Evolutionary conservation across 2,888 invertebrate species (phyloP).

Genomic region (Noctua pronuba): DNA sequence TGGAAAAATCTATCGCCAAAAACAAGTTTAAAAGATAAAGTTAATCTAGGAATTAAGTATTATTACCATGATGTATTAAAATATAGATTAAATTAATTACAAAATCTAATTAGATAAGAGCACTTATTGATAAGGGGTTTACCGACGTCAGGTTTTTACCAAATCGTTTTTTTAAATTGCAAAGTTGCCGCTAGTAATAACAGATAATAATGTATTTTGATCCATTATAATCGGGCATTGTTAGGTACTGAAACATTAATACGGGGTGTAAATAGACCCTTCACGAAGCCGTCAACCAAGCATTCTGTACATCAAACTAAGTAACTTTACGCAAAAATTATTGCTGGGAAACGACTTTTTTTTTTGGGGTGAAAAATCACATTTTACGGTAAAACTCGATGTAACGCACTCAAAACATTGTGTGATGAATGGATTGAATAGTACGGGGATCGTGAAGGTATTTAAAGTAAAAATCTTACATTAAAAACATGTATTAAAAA

Average conservation of each 20-base stretch:
- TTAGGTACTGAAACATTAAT: not conserved
- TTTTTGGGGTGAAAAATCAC: too few relatives aligned
- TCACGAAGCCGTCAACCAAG: too few relatives aligned
- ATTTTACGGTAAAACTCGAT: too few relatives aligned
- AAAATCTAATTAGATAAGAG: conserved; percentile 48
- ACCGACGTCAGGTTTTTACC: conserved; percentile 21
- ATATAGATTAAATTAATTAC: conserved; percentile 47
- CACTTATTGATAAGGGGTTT: conserved; percentile 36
- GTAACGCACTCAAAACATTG: too few relatives aligned
- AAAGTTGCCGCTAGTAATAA: not conserved
- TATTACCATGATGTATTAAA: conserved; percentile 52
- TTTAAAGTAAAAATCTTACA: too few relatives aligned
- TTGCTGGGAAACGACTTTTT: too few relatives aligned
- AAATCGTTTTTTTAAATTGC: not conserved
- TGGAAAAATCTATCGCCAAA: conserved; percentile 31
- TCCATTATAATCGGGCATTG: not conserved
- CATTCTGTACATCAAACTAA: too few relatives aligned
- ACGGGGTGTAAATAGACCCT: too few relatives aligned
- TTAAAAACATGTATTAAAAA: too few relatives aligned
- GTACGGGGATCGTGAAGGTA: too few relatives aligned
- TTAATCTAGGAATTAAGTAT: conserved; percentile 46
- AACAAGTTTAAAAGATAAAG: conserved; percentile 41
- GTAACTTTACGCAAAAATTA: too few relatives aligned
- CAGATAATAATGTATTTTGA: not conserved
- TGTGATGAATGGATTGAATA: too few relatives aligned